These are phyloP conservation scores for Pygoscelis adeliae DNA, from an alignment of 2,113 vertebrate genomes.

Conservation along the genomic window DNA sequence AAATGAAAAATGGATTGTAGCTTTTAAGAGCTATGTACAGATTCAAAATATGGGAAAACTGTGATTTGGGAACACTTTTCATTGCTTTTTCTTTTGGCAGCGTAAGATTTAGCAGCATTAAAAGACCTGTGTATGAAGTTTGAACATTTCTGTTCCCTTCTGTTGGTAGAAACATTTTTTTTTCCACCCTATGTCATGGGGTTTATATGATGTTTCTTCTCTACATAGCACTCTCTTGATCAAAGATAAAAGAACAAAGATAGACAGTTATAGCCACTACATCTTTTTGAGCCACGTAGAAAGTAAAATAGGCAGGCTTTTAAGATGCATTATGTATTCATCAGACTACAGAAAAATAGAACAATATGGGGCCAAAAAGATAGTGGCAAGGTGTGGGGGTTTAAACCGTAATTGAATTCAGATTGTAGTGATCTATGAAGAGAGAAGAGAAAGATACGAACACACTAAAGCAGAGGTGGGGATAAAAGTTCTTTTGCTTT, in stretches of 20 bases:
- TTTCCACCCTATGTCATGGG: background rate
- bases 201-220: background rate
- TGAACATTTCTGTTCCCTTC: background rate
- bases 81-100: background rate
- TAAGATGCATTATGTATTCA: background rate
- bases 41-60: background rate
- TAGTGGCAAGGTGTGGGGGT: background rate
- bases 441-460: background rate
- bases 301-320: background rate
- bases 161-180: background rate
- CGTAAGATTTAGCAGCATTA: background rate
- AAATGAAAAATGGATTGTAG: background rate
- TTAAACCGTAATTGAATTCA: background rate
- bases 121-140: background rate
- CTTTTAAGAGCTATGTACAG: background rate
- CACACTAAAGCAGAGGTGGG: background rate
- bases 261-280: background rate
- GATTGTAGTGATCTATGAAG: background rate
- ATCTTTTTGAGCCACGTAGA: background rate
- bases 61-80: background rate
- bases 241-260: background rate
- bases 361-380: background rate
- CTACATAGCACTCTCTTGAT: background rate
- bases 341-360: constrained; percentile 1
- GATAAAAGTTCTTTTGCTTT: background rate